Conservation (phyloP, 2,113 vertebrate species). For the Perognathus longimembris region DNA sequence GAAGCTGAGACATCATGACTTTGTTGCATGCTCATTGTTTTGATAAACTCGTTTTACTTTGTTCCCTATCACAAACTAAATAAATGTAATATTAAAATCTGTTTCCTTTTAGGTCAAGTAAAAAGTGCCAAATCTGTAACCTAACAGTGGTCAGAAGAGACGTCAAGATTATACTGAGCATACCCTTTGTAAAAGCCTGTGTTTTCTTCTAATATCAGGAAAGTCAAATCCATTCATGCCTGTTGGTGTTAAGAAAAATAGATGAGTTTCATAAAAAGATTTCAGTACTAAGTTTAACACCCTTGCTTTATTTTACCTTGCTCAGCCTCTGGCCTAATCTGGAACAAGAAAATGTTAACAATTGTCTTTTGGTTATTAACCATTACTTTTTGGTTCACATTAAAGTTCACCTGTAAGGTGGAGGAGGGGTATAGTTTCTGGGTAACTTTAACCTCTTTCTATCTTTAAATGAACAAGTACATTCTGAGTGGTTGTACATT, state of each 20-base stretch:
- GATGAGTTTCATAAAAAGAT: constrained; percentile 15
- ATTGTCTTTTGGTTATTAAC: not conserved
- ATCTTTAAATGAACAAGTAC: constrained; percentile 16
- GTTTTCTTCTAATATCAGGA: constrained; percentile 10
- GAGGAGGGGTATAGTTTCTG: not conserved
- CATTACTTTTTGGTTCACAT: constrained; percentile 23
- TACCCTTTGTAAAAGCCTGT: not conserved
- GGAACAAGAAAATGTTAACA: constrained; percentile 4
- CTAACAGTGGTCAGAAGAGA: constrained; percentile 51
- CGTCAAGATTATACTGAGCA: constrained; percentile 16
- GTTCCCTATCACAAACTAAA: constrained; percentile 34
- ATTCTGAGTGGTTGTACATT: constrained; percentile 10
- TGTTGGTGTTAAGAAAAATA: not conserved
- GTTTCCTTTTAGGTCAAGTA: constrained; percentile 76
- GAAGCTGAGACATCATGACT: not conserved
- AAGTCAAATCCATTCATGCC: constrained; percentile 23
- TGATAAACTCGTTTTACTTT: constrained; percentile 42
- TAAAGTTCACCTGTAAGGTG: constrained; percentile 16
- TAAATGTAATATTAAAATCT: constrained; percentile 66
- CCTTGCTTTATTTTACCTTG: not conserved
- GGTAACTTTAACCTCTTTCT: constrained; percentile 15
- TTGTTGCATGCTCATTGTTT: constrained; percentile 8
- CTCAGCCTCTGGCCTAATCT: not conserved
- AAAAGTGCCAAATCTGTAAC: constrained; percentile 65
- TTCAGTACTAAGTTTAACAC: not conserved